phyloP scores from a whole-genome alignment of 35 echinoderm and acorn worm species.

The Diadema setosum region DNA sequence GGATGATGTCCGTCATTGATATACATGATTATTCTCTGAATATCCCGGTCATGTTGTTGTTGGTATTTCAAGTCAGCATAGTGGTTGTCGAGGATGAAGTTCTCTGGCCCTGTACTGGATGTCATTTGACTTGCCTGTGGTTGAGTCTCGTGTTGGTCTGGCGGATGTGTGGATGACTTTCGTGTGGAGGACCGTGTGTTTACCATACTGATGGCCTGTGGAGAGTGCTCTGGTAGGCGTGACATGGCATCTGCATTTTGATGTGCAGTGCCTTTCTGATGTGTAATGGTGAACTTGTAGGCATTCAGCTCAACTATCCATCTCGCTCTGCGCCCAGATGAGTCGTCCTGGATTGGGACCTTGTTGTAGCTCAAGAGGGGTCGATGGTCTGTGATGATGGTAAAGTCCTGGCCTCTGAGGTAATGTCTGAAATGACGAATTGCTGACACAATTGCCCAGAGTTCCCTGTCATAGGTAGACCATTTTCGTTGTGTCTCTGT shows the following conservation, averaged over 20 bases:
- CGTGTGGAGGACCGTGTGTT: no score
- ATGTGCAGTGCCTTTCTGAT: conserved; percentile 22
- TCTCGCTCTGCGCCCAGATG: conserved; percentile 4
- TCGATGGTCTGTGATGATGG: conserved; percentile 60
- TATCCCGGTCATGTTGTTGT: no score
- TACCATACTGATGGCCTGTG: no score
- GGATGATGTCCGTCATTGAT: no score
- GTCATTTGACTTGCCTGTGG: no score
- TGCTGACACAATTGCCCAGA: conserved; percentile 61
- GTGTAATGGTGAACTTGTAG: conserved; percentile 2
- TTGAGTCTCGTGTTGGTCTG: no score
- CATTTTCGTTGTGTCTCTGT: conserved; percentile 9
- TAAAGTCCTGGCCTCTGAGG: conserved; percentile 6
- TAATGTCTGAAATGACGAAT: conserved; percentile 70
- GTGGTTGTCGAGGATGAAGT: no score
- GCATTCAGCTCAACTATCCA: conserved; percentile 39
- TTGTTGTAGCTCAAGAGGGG: not conserved
- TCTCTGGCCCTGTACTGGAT: no score
- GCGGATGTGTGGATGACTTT: no score
- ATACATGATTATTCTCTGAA: no score
- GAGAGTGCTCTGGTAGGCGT: not conserved
- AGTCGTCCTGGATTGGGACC: conserved; percentile 9
- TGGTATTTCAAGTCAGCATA: no score
- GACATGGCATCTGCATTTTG: not conserved
- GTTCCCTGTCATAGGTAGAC: conserved; percentile 47